Conservation (phyloP, 2,888 invertebrate species). For the Actias luna region DNA sequence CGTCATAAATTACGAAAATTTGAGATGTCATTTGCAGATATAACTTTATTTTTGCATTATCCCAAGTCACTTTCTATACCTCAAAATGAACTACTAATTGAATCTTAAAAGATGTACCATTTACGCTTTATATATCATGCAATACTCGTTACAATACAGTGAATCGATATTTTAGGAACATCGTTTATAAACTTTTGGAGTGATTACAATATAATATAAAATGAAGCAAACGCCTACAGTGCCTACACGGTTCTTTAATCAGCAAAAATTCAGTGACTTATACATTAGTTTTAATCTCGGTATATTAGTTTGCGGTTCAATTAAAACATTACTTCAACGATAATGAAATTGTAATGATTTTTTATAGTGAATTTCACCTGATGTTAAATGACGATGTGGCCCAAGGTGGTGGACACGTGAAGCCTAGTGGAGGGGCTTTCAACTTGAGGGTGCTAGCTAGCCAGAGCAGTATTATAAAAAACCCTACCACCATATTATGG, state of each 20-base stretch:
- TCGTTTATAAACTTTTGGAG: conserved; percentile 38
- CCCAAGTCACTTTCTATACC: neutral
- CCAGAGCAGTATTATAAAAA: too few relatives aligned
- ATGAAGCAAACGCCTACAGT: conserved; percentile 39
- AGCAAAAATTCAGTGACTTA: conserved; percentile 44
- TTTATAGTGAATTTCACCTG: too few relatives aligned
- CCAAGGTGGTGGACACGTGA: too few relatives aligned
- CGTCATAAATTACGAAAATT: neutral
- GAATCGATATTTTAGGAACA: neutral
- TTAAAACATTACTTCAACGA: neutral
- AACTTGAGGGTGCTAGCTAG: too few relatives aligned
- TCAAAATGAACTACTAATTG: neutral
- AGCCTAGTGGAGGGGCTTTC: too few relatives aligned
- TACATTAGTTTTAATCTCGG: conserved; percentile 39
- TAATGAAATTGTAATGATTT: too few relatives aligned
- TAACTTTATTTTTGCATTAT: neutral
- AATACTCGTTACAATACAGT: neutral
- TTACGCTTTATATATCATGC: neutral
- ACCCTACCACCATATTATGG: too few relatives aligned
- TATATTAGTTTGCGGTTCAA: neutral
- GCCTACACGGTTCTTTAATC: conserved; percentile 33
- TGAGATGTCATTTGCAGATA: neutral
- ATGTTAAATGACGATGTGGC: too few relatives aligned
- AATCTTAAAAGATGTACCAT: neutral
- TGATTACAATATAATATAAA: conserved; percentile 31